Evolutionary conservation across 2,797 vertebrate genomes (phyloP).

Genomic region (Mormyrops attenuatus): DNA sequence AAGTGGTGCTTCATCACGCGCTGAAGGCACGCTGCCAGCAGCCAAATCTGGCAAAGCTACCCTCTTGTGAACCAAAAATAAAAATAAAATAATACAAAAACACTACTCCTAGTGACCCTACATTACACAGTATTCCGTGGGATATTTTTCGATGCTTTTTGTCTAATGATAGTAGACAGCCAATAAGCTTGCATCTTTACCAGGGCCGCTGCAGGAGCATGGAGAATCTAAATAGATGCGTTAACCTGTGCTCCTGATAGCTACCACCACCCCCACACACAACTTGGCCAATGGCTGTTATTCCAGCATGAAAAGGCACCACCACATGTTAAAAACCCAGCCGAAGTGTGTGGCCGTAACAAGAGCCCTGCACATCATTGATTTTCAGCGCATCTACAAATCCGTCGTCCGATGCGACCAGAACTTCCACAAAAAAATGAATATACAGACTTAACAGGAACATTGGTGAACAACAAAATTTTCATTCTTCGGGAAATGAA

Average conservation of each 20-base stretch:
- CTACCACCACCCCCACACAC: background rate
- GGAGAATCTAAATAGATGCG: background rate
- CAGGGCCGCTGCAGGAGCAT: background rate
- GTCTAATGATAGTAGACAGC: background rate
- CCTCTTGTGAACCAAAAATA: conserved; percentile 1
- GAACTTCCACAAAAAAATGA: background rate
- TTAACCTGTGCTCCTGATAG: background rate
- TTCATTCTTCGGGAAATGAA: background rate
- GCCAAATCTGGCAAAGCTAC: background rate
- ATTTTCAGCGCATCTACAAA: background rate
- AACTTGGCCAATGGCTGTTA: background rate
- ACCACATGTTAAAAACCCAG: background rate
- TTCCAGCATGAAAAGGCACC: background rate
- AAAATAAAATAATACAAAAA: background rate
- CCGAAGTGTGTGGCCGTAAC: background rate
- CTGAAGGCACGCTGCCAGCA: background rate
- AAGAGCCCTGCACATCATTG: background rate
- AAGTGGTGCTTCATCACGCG: background rate
- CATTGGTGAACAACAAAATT: background rate
- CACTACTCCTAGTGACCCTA: background rate
- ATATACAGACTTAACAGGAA: background rate
- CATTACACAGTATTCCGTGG: background rate
- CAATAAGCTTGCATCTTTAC: background rate
- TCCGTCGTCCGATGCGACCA: background rate
- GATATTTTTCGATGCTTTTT: conserved; percentile 1